Evolutionary conservation across 1,140 invertebrate genomes (phyloP).

Genomic region (Plodia interpunctella): DNA sequence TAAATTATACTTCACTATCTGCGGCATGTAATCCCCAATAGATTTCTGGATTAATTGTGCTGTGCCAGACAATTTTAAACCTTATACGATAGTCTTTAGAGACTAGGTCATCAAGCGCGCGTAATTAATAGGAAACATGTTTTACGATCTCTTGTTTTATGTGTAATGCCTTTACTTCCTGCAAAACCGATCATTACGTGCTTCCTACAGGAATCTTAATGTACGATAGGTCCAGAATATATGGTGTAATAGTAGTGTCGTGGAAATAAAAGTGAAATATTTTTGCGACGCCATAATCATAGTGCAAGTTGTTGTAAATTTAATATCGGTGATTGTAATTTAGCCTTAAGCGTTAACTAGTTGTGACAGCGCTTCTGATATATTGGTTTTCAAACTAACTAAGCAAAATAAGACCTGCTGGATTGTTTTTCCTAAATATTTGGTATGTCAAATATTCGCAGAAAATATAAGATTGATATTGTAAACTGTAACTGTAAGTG

Average conservation of each 20-base stretch:
- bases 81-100: not conserved
- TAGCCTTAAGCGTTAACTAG: not conserved
- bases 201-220: constrained; percentile 5
- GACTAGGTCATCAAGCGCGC: not conserved
- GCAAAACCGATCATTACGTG: constrained; percentile 11
- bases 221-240: not conserved
- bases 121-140: constrained; percentile 9
- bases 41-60: constrained; percentile 2
- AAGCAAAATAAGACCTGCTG: not conserved
- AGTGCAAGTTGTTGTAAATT: not conserved
- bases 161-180: constrained; percentile 8
- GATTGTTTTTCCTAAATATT: no score
- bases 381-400: not conserved
- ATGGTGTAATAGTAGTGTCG: constrained; percentile 2
- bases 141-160: constrained; percentile 11
- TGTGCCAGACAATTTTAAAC: not conserved
- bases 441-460: no score
- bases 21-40: not conserved
- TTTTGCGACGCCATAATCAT: not conserved
- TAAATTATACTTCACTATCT: not conserved
- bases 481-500: no score
- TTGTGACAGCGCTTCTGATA: not conserved
- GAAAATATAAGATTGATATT: no score
- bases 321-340: not conserved
- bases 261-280: constrained; percentile 1